Conservation (phyloP, 2,113 vertebrate genomes). For the Xiphophorus couchianus region DNA sequence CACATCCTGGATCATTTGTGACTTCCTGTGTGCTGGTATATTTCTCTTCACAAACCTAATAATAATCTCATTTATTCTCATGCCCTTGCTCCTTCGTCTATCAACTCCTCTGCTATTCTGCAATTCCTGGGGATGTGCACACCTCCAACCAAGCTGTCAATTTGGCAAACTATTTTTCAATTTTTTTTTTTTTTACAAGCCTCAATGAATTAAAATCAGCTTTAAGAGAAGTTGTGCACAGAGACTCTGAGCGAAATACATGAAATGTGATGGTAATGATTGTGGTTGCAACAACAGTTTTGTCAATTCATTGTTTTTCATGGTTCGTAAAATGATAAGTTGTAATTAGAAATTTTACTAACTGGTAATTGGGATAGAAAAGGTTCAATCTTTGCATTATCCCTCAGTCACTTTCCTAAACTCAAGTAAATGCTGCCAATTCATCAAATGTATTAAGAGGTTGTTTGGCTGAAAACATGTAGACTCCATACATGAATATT, state of each 20-base stretch:
- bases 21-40: constrained; percentile 3
- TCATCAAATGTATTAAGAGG: background rate
- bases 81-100: constrained; percentile 6
- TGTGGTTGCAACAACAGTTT: no score
- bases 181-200: background rate
- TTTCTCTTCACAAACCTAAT: constrained; percentile 10
- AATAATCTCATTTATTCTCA: constrained; percentile 2
- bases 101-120: constrained; percentile 7
- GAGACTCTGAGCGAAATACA: background rate
- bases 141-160: constrained; percentile 22
- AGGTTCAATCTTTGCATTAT: background rate
- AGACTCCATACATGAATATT: background rate
- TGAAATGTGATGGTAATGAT: background rate
- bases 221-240: background rate
- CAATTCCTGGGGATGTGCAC: background rate
- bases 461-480: background rate
- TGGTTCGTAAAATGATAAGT: no score
- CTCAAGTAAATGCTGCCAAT: background rate
- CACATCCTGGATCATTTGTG: background rate
- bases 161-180: constrained; percentile 8
- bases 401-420: background rate
- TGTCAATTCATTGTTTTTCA: no score
- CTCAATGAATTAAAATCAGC: background rate
- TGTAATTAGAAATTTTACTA: no score
- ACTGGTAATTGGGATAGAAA: background rate